Evolutionary conservation across 2,888 invertebrate genomes (phyloP).

Genomic region (Chloromyia formosa): DNA sequence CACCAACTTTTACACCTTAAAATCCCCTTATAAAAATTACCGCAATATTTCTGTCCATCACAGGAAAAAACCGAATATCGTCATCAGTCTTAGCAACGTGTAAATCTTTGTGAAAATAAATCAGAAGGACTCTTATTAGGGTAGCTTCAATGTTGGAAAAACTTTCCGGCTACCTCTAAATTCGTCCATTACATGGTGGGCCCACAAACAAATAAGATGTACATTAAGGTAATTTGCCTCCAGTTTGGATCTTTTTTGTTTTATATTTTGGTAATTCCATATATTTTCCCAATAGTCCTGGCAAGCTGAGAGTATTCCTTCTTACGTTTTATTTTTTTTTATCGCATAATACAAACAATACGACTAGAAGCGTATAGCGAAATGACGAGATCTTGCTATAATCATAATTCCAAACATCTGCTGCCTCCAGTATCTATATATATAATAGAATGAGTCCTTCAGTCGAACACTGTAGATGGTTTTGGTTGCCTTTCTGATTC

Average conservation of each 20-base stretch:
- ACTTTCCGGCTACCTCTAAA: not conserved
- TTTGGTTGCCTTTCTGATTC: conserved; percentile 27
- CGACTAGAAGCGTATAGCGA: not conserved
- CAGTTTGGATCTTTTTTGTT: not conserved
- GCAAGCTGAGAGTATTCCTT: not conserved
- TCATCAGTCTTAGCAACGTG: conserved; percentile 4
- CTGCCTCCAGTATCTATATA: conserved; percentile 1
- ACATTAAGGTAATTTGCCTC: conserved; percentile 23
- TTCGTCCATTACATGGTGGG: conserved; percentile 12
- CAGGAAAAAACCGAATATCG: not conserved
- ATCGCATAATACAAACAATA: conserved; percentile 11
- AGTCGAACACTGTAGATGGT: no score
- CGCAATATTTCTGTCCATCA: not conserved
- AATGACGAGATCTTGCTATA: conserved; percentile 22
- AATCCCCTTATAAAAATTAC: not conserved
- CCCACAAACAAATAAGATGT: conserved; percentile 1
- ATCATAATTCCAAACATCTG: conserved; percentile 42
- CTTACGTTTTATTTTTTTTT: not conserved
- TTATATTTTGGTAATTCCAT: not conserved
- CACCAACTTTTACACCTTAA: not conserved
- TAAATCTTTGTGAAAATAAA: conserved; percentile 29
- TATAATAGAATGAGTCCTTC: not conserved
- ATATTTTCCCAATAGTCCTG: not conserved
- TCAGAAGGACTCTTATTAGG: conserved; percentile 5
- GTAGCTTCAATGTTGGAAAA: not conserved